Evolutionary conservation across 2,888 invertebrate species (phyloP).

Genomic region (Ichneumoninae sp.): DNA sequence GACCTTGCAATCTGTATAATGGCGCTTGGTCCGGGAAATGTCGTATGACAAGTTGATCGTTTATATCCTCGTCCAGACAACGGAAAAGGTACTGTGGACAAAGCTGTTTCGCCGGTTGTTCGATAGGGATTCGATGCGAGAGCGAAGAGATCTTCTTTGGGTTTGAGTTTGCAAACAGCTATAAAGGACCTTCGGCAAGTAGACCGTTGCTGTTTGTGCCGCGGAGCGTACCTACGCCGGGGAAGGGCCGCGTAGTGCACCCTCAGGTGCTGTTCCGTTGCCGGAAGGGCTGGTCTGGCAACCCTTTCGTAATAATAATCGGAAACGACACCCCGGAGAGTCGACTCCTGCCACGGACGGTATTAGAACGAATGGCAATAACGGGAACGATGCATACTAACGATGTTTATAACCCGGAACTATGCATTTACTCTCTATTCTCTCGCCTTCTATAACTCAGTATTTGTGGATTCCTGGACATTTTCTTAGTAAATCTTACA

Average conservation of each 20-base stretch:
- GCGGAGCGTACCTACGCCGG: constrained; percentile 33
- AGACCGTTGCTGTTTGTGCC: constrained; percentile 48
- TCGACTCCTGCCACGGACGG: constrained; percentile 69
- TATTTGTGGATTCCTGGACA: neutral
- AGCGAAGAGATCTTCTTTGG: constrained; percentile 32
- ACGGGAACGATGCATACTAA: constrained; percentile 79
- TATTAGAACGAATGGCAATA: constrained; percentile 83
- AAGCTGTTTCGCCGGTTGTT: constrained; percentile 16
- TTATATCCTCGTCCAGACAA: constrained; percentile 60
- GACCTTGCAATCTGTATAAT: neutral
- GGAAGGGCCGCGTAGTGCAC: constrained; percentile 74
- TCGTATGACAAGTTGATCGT: neutral
- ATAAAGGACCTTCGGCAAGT: constrained; percentile 70
- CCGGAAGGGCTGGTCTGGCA: constrained; percentile 72
- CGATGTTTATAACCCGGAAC: constrained; percentile 74
- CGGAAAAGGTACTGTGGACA: constrained; percentile 46
- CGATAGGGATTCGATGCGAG: constrained; percentile 21
- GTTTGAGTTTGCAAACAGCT: constrained; percentile 72
- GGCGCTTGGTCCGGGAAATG: neutral
- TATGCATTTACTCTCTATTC: constrained; percentile 52
- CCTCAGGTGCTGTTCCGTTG: constrained; percentile 82
- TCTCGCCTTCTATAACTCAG: constrained; percentile 27
- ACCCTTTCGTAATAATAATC: constrained; percentile 84
- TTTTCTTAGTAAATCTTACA: constrained; percentile 31
- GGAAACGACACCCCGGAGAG: constrained; percentile 83